Conservation (phyloP, 2,888 invertebrate species). For the Schrankia costaestrigalis region DNA sequence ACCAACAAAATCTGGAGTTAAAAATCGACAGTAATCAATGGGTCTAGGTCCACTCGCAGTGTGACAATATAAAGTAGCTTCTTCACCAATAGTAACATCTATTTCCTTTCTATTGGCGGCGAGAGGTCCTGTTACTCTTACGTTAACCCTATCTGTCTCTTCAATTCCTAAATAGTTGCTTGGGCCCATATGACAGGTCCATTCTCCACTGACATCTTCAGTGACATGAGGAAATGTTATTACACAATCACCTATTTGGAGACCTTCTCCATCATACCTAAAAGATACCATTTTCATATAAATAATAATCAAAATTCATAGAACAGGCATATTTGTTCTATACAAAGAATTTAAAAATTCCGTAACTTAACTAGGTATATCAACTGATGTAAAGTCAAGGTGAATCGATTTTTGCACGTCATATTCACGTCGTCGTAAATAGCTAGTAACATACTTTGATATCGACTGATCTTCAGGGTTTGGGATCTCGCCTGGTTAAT, state of each 20-base stretch:
- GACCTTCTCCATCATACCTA: constrained; percentile 67
- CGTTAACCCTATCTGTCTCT: constrained; percentile 46
- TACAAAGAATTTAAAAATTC: too few species aligned
- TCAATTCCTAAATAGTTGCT: constrained; percentile 54
- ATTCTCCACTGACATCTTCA: constrained; percentile 55
- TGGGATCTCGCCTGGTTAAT: too few species aligned
- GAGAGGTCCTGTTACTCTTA: constrained; percentile 68
- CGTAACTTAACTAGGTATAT: too few species aligned
- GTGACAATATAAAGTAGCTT: constrained; percentile 60
- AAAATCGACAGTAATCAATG: constrained; percentile 73
- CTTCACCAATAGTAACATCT: constrained; percentile 32
- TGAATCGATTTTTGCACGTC: too few species aligned
- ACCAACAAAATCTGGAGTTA: constrained; percentile 58
- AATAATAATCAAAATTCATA: too few species aligned
- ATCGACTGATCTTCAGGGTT: too few species aligned
- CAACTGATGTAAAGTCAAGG: too few species aligned
- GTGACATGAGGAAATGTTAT: constrained; percentile 58
- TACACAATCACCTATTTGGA: constrained; percentile 68
- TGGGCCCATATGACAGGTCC: constrained; percentile 76
- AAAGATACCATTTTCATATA: neutral
- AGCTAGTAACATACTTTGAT: too few species aligned
- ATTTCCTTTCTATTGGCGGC: constrained; percentile 53
- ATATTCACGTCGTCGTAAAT: too few species aligned
- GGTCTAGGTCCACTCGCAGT: constrained; percentile 62
- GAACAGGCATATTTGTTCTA: too few species aligned